Evolutionary conservation across 2,888 invertebrate genomes (phyloP), one percentile per base, ranked within the genome.

Genomic region (Agrotis segetum): DNA sequence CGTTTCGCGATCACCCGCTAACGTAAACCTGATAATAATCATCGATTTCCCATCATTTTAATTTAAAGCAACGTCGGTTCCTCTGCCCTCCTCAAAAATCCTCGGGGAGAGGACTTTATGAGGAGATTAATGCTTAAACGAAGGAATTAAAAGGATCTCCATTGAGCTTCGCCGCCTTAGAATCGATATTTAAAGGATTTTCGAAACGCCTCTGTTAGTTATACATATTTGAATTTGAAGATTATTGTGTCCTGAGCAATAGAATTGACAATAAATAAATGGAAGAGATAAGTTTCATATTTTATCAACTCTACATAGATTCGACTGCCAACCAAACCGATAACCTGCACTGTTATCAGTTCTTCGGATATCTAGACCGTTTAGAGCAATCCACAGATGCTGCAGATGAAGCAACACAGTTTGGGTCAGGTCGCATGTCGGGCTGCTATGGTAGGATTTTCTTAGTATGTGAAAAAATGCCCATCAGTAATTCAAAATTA

Each of bases 81-180:
- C 82, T 74, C 79, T 82, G 79, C 74, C 80, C 74, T 84, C 76
- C 81, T 79, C 86, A 88, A 90, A 88, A 88, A 88, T 88, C 88
- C 79, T 84, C 66, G 66, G 83, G 76, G 79, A 80, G 84, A 79
- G 81, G 78, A 71, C 85, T 90, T 92, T 89, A 89, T 86, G 88
- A 87, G 82, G 82, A 88, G 91, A 92, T 92, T 92, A 92, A 89
- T 88, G 85, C 72, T 88, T 86, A 88, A 90, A 88, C 88, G 89
- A 85, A 89, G 87, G 90, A 88, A 91, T 92, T 91, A 91, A 88
- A 90, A 79, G 87, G 83, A 88, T 89, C 88, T 84, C 68, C 67
- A 61, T 61, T 72, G 70, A 87, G 86, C 78, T 74, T 64, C 69
- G 83, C 60, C 67, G 71, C 74, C 59, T 79, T 64, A 44, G 40